phyloP scores from a whole-genome alignment of 2,113 vertebrate genomes.

The Odobenus rosmarus region DNA sequence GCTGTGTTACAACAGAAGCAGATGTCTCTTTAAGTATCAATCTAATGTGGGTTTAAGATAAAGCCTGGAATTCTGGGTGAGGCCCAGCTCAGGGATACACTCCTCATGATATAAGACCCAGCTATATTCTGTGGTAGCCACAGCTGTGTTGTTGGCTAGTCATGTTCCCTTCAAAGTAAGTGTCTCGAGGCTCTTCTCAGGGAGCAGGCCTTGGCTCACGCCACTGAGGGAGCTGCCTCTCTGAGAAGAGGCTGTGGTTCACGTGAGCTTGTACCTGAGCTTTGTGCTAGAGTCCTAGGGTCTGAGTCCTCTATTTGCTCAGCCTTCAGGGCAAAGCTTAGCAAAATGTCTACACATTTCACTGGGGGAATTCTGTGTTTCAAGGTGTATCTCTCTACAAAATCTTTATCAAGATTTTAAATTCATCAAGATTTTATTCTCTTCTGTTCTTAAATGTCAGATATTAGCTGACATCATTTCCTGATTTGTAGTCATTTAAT shows the following conservation, averaged over 20 bases:
- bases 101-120: not conserved
- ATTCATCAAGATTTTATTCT: constrained; percentile 31
- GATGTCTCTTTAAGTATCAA: not conserved
- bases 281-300: not conserved
- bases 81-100: not conserved
- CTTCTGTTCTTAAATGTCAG: not conserved
- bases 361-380: not conserved
- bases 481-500: not conserved
- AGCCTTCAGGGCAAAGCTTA: not conserved
- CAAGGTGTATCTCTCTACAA: not conserved
- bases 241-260: not conserved
- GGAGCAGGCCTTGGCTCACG: not conserved
- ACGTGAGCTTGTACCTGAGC: not conserved
- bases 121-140: not conserved
- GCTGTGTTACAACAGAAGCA: not conserved
- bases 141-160: not conserved
- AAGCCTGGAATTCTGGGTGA: constrained; percentile 33
- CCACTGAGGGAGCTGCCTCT: not conserved
- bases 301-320: not conserved
- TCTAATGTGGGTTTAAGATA: constrained; percentile 15
- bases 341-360: not conserved
- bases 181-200: not conserved
- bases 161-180: not conserved
- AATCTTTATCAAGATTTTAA: not conserved
- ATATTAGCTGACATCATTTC: constrained; percentile 29